Conservation (phyloP, 2,113 vertebrate genomes). For the Sinosuthora webbiana region DNA sequence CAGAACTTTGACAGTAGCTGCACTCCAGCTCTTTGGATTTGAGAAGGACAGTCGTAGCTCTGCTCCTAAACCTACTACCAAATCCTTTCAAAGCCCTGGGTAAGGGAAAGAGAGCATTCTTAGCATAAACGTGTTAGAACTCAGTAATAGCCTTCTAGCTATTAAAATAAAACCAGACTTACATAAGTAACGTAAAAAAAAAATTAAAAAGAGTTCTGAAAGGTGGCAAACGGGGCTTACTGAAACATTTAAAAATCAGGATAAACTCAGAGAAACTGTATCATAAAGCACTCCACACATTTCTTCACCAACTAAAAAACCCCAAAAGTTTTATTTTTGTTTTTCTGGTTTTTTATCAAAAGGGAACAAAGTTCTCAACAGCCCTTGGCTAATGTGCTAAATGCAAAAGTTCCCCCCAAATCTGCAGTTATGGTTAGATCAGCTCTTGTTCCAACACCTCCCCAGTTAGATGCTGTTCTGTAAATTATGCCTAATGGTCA, state of each 20-base stretch:
- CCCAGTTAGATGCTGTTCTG: rapidly evolving
- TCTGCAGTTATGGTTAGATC: not conserved
- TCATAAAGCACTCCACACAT: not conserved
- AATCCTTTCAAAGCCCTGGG: not conserved
- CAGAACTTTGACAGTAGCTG: not conserved
- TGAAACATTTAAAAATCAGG: not conserved
- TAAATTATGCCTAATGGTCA: not conserved
- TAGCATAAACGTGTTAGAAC: not conserved
- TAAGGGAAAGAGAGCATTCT: not conserved
- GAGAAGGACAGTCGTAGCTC: not conserved
- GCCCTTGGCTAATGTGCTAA: not conserved
- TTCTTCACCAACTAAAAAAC: not conserved
- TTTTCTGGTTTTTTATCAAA: not conserved
- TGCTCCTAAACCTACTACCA: not conserved
- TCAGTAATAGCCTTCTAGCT: not conserved
- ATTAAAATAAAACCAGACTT: not conserved
- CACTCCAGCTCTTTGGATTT: not conserved
- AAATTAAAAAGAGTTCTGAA: not conserved
- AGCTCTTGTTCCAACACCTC: not conserved
- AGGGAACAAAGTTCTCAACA: not conserved
- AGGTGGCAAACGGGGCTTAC: not conserved
- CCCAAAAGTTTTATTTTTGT: not conserved
- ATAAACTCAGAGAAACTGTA: not conserved
- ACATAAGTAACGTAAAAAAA: not conserved
- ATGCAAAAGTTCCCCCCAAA: not conserved